phyloP scores from a whole-genome alignment of 2,797 vertebrate genomes.

The Rhinichthys osculus region DNA sequence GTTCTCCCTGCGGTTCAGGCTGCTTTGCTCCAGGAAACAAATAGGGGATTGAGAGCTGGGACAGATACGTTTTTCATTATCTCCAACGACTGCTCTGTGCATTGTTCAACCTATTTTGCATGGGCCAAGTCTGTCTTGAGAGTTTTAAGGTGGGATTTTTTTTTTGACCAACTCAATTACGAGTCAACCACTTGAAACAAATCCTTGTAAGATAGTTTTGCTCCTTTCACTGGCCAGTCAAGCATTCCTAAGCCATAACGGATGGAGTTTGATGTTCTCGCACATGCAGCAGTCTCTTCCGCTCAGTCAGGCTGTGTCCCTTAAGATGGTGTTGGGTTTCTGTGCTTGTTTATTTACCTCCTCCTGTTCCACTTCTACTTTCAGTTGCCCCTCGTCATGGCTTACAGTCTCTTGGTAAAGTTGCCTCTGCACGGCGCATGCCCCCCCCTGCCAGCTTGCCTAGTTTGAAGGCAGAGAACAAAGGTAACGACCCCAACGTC shows the following conservation, averaged over 20 bases:
- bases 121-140: not conserved
- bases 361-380: slow-evolving; percentile 38
- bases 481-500: slow-evolving; percentile 98
- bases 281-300: slow-evolving; percentile 21
- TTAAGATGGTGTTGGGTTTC: slow-evolving; percentile 23
- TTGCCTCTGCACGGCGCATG: slow-evolving; percentile 96
- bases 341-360: slow-evolving; percentile 6
- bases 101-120: slow-evolving; percentile 8
- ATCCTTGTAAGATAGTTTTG: not conserved
- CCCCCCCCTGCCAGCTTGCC: slow-evolving; percentile 96
- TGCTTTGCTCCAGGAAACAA: slow-evolving; percentile 57
- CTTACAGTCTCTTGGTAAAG: slow-evolving; percentile 98
- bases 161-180: not conserved
- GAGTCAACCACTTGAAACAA: slow-evolving; percentile 12
- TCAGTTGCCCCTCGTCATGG: slow-evolving; percentile 96
- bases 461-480: slow-evolving; percentile 98
- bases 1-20: slow-evolving; percentile 43
- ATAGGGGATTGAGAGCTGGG: slow-evolving; percentile 62
- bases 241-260: slow-evolving; percentile 4
- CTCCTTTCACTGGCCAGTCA: not conserved
- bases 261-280: slow-evolving; percentile 40
- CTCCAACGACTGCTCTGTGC: not conserved
- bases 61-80: slow-evolving; percentile 54
- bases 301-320: not conserved
- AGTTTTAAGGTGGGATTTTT: not conserved